A percentile compares a stretch with the other conserved stretches of the same genome.
Conservation (phyloP, 2,888 invertebrate species). For the Glomeris marginata region DNA sequence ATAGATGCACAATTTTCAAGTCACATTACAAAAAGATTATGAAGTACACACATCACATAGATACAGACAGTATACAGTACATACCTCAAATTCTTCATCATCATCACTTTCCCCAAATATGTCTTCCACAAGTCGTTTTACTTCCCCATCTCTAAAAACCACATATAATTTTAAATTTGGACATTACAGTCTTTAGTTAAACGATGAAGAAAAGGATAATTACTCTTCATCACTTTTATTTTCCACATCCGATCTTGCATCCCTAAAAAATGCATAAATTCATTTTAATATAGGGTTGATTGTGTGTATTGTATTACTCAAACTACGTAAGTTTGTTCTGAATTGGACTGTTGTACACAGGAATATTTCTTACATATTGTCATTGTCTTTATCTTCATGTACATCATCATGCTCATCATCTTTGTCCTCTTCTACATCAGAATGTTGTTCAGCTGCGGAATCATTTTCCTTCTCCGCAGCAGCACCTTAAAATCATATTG, state of each 20-base stretch:
- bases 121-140: slow-evolving; percentile 28
- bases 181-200: not conserved
- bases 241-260: slow-evolving; percentile 9
- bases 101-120: slow-evolving; percentile 36
- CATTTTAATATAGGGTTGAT: too few species aligned
- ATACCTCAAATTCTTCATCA: slow-evolving; percentile 18
- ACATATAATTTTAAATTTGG: slow-evolving; percentile 2
- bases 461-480: not conserved
- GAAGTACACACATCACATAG: not conserved
- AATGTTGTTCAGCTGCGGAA: not conserved
- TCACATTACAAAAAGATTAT: slow-evolving; percentile 2
- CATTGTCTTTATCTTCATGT: slow-evolving; percentile 11
- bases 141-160: slow-evolving; percentile 10
- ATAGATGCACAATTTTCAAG: slow-evolving; percentile 6
- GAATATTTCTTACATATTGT: not conserved
- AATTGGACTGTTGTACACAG: too few species aligned
- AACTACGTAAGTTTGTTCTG: too few species aligned
- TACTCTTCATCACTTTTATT: slow-evolving; percentile 13
- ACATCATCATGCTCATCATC: slow-evolving; percentile 8
- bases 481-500: slow-evolving; percentile 2
- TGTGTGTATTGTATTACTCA: too few species aligned
- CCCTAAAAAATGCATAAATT: not conserved
- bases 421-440: slow-evolving; percentile 14
- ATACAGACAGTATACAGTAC: not conserved
- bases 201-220: not conserved